These are phyloP conservation scores for Ophiothrix spiculata DNA, from an alignment of 35 echinoderm and acorn worm genomes.

Conservation along the genomic window DNA sequence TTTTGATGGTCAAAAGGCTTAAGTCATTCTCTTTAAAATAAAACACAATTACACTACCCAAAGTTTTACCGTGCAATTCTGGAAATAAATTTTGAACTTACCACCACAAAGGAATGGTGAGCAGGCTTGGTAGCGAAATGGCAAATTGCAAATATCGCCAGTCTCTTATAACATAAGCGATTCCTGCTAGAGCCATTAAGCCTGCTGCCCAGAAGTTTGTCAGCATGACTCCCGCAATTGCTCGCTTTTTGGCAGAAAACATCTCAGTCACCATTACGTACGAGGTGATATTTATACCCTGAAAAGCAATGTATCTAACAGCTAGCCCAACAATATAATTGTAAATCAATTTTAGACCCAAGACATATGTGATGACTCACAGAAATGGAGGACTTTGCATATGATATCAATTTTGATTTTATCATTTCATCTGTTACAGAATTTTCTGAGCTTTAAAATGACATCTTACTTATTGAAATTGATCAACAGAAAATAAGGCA, in stretches of 20 bases:
- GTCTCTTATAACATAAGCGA: conserved; percentile 74
- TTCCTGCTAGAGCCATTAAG: conserved; percentile 73
- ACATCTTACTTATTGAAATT: too few species aligned
- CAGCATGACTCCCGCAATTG: conserved; percentile 75
- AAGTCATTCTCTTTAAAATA: neutral
- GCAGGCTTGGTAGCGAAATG: conserved; percentile 67
- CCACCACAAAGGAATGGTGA: conserved; percentile 76
- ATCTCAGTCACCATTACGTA: conserved; percentile 98
- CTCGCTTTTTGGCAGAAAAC: conserved; percentile 74
- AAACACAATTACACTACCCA: neutral
- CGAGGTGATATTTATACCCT: conserved; percentile 88
- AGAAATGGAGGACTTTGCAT: too few species aligned
- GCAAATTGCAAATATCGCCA: conserved; percentile 87
- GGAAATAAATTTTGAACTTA: conserved; percentile 21
- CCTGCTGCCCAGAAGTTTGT: conserved; percentile 89
- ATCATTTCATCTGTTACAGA: too few species aligned
- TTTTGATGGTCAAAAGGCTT: too few species aligned
- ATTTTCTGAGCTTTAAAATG: too few species aligned
- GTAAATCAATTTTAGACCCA: too few species aligned
- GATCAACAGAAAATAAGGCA: too few species aligned
- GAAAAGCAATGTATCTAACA: too few species aligned
- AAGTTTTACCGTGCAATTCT: neutral
- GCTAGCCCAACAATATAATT: too few species aligned
- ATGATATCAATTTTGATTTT: too few species aligned
- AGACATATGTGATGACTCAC: too few species aligned